Evolutionary conservation across 2,888 invertebrate species (phyloP).

Genomic region (Troilus luridus): DNA sequence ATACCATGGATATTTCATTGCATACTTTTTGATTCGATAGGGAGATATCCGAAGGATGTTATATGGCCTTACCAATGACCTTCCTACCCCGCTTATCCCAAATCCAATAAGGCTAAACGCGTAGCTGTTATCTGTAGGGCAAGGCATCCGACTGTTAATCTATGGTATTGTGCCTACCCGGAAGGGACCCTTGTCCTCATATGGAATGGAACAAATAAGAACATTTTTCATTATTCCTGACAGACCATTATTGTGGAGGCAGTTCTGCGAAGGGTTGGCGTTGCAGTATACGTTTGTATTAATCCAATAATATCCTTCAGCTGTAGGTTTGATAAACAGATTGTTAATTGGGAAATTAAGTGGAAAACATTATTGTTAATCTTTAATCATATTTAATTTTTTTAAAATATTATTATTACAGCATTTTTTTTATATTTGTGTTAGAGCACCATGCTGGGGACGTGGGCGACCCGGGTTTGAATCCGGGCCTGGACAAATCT

Average conservation of each 20-base stretch:
- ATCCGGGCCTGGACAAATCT: no score
- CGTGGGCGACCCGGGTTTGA: no score
- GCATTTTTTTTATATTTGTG: no score
- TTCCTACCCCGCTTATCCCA: neutral
- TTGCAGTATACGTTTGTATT: neutral
- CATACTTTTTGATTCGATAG: neutral
- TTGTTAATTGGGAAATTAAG: neutral
- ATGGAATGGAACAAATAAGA: constrained; percentile 2
- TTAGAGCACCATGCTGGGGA: no score
- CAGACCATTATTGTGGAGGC: neutral
- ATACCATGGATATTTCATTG: no score
- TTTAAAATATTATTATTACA: no score
- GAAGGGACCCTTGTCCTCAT: neutral
- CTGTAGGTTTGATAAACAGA: neutral
- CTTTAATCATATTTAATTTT: no score
- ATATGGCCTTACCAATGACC: neutral
- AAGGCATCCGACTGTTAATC: neutral
- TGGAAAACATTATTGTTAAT: no score
- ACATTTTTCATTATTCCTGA: constrained; percentile 6
- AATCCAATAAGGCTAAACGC: neutral
- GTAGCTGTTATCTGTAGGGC: neutral
- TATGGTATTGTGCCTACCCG: neutral
- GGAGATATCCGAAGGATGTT: neutral
- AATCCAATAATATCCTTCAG: neutral
- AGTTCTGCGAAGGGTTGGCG: neutral